These are phyloP conservation scores for Myiotriccus ornatus DNA, from an alignment of 2,797 vertebrate species.

Conservation along the genomic window DNA sequence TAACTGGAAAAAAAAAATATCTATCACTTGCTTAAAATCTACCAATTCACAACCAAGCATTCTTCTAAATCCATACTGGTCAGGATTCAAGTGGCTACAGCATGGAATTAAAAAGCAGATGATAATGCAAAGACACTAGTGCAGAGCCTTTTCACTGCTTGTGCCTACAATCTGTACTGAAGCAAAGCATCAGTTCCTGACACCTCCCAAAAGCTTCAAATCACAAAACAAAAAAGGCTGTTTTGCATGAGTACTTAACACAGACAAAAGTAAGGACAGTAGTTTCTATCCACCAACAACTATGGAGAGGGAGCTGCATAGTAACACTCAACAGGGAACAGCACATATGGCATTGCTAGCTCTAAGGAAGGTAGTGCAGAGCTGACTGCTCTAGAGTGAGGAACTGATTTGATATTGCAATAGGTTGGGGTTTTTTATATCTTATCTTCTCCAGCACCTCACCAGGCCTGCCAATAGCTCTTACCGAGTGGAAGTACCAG, in stretches of 20 bases:
- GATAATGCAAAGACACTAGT: not conserved
- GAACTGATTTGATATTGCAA: not conserved
- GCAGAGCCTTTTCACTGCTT: not conserved
- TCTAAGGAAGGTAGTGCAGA: not conserved
- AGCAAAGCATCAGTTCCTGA: not conserved
- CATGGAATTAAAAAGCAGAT: not conserved
- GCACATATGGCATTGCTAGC: not conserved
- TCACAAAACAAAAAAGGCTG: not conserved
- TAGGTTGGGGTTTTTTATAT: too few species aligned
- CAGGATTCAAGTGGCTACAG: not conserved
- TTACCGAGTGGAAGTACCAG: slow-evolving; percentile 95
- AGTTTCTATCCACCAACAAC: not conserved
- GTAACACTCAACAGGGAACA: not conserved
- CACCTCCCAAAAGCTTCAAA: not conserved
- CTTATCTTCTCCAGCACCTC: not conserved
- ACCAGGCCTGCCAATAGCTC: not conserved
- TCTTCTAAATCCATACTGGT: not conserved
- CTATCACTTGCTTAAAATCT: not conserved
- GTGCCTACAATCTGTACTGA: not conserved
- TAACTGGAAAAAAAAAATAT: not conserved
- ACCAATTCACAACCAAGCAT: not conserved
- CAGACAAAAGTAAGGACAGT: not conserved
- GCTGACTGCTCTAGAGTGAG: not conserved
- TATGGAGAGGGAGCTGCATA: not conserved
- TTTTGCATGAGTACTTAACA: not conserved